Percentiles rank a stretch among this genome's conserved stretches.
Evolutionary conservation across 2,888 invertebrate species (phyloP).

Genomic region (Drosophila anceps): DNA sequence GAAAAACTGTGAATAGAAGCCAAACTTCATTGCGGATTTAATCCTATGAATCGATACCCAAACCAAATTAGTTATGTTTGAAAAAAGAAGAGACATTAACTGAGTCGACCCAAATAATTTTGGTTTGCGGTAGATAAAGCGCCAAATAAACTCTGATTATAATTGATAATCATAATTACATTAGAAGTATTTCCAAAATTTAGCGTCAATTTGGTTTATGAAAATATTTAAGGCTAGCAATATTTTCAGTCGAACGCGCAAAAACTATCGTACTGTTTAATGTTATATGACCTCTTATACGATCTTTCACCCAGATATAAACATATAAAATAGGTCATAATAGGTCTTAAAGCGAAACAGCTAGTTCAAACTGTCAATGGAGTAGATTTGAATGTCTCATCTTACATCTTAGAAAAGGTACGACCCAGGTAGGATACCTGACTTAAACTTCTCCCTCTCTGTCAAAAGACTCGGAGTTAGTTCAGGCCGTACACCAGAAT

Average conservation of each 20-base stretch:
- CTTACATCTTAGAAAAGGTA: too few relatives aligned
- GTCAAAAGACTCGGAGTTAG: too few relatives aligned
- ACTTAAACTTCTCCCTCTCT: too few relatives aligned
- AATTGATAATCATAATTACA: not conserved
- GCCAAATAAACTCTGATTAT: not conserved
- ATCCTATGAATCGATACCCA: not conserved
- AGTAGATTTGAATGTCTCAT: too few relatives aligned
- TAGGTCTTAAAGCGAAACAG: too few relatives aligned
- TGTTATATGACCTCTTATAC: too few relatives aligned
- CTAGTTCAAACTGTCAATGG: too few relatives aligned
- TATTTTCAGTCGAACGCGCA: not conserved
- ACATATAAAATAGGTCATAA: too few relatives aligned
- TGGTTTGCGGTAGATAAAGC: not conserved
- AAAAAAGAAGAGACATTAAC: not conserved
- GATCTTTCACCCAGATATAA: too few relatives aligned
- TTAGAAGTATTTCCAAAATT: not conserved
- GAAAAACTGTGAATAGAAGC: not conserved
- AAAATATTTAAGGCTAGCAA: not conserved
- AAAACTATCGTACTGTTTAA: too few relatives aligned
- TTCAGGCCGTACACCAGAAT: too few relatives aligned
- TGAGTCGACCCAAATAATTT: not conserved
- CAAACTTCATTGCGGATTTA: not conserved
- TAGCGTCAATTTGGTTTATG: not conserved
- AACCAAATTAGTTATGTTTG: not conserved
- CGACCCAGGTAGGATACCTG: too few relatives aligned